Base-by-base conservation (phyloP, 2,113 vertebrate species). In the Clinocottus analis region DNA sequence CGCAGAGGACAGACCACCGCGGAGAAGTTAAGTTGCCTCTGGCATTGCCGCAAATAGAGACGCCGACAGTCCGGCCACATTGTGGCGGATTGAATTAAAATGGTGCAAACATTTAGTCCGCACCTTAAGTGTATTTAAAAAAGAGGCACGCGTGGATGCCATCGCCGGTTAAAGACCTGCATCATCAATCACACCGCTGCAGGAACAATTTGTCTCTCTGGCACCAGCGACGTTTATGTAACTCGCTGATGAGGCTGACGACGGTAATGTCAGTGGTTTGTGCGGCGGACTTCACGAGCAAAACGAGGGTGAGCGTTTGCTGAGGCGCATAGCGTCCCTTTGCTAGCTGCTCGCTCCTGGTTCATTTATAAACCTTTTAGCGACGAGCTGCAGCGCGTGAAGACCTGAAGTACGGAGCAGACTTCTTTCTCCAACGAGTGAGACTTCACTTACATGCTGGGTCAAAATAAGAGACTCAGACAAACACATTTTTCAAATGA, bases 11-110 rank as follows among this genome's bases (percentile, higher is more conserved):
- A 86, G 37, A 80, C n/a, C 56, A 67, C 31, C 78, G 61, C 75
- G 55, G 75, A 39, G 9, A 49, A 84, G 56, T 72, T 79, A 86
- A 92, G 77, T 90, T 92, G 47, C 14, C 45, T 67, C 21, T 33
- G 77, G 3, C 58, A 11, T 29, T 51, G 16, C 51, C 49, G 16
- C 60, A 16, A 5, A 19, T 0, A 3, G 2, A 47, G 2, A 82
- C 73, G 29, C 33, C 41, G 71, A 60, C 89, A 72, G 55, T 19
- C 33, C 16, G 6, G 3, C 6, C 67, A 11, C 35, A 17, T 47
- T 31, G 9, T 21, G n/a, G 53, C 7, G 41, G 14, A 61, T 31
- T 33, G 4, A 33, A 33, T 29, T 10, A 66, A 76, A 51, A 43
- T 2, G 2, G 4, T 14, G 64, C 14, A 60, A 43, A 31, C 5